A percentile compares a stretch with the other conserved stretches of the same genome.
phyloP scores from a whole-genome alignment of 2,113 vertebrate species.

The Lepus timidus region DNA sequence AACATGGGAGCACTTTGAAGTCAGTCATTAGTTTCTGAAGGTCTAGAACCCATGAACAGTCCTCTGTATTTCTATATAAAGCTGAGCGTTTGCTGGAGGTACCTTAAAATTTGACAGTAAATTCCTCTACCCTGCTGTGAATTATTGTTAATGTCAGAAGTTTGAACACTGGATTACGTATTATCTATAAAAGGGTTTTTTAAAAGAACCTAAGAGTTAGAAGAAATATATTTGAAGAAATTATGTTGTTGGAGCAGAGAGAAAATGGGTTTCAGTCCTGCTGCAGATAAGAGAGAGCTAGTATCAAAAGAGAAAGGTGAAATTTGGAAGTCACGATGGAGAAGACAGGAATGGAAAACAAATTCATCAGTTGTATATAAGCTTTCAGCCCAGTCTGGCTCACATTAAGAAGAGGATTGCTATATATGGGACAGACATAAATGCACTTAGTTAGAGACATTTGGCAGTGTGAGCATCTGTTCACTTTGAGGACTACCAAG shows the following conservation, averaged over 20 bases:
- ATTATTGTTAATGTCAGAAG: conserved; percentile 51
- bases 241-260: neutral
- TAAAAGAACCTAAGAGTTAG: neutral
- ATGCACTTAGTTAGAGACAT: neutral
- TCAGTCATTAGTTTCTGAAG: neutral
- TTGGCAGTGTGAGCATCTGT: neutral
- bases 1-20: neutral
- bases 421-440: neutral
- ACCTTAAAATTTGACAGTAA: neutral
- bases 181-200: conserved; percentile 34
- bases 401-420: no score
- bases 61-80: neutral
- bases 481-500: neutral
- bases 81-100: neutral
- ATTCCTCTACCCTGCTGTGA: neutral
- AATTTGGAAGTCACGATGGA: neutral
- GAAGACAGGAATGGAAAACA: neutral
- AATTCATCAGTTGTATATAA: neutral
- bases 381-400: neutral
- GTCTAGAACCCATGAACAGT: neutral
- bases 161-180: conserved; percentile 2
- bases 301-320: conserved; percentile 23
- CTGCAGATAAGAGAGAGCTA: conserved; percentile 4
- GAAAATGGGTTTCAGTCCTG: neutral
- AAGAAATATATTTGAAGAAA: conserved; percentile 12